A percentile compares a stretch with the other conserved stretches of the same genome.
Conservation (phyloP, 2,797 vertebrate genomes). For the Ficedula albicollis region DNA sequence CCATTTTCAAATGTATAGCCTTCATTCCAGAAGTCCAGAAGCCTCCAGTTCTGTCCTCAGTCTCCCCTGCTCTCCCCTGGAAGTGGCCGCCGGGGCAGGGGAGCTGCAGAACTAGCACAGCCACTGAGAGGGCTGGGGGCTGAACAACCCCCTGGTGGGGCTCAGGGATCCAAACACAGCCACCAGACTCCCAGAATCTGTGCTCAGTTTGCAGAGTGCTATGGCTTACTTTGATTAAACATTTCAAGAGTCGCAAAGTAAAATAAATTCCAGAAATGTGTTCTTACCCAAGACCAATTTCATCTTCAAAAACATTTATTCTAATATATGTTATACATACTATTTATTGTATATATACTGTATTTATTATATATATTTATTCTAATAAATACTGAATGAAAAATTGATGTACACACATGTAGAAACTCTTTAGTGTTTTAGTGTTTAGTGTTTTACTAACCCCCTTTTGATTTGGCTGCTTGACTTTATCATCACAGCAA, state of each 20-base stretch:
- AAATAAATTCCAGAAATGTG: not conserved
- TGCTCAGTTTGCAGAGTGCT: not conserved
- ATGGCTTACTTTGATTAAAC: not conserved
- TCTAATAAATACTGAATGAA: not conserved
- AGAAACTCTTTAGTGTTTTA: not conserved
- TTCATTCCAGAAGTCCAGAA: not conserved
- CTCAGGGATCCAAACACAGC: constrained; percentile 47
- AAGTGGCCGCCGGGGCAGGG: not conserved
- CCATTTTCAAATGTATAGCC: not conserved
- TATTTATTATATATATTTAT: too few relatives aligned
- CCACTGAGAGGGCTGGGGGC: not conserved
- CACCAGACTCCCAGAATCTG: not conserved
- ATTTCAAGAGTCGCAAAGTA: not conserved
- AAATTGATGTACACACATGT: not conserved
- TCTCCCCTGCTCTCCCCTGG: not conserved
- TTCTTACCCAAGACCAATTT: not conserved
- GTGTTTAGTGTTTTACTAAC: not conserved
- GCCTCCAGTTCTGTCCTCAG: too few relatives aligned
- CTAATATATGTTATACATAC: too few relatives aligned
- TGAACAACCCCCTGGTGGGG: constrained; percentile 50
- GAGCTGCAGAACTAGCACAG: not conserved
- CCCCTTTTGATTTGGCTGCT: not conserved
- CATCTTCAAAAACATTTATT: not conserved
- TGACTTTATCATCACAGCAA: not conserved
- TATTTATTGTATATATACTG: not conserved